Conservation (phyloP, 2,888 invertebrate genomes). For the Aethes cnicana region DNA sequence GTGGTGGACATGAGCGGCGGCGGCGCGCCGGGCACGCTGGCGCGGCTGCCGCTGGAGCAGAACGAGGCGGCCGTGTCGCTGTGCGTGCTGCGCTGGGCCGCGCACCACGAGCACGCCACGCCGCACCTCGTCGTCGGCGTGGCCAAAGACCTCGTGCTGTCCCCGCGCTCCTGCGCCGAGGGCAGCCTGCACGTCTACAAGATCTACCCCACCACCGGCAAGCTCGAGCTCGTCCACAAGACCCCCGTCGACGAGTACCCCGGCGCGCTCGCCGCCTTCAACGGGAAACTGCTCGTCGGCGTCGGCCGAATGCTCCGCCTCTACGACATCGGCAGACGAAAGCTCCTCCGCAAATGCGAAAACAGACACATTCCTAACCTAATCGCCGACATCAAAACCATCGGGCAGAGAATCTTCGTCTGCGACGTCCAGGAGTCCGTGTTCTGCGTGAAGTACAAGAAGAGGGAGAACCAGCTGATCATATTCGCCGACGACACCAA, state of each 20-base stretch:
- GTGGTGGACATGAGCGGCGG: conserved; percentile 90
- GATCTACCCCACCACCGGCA: conserved; percentile 89
- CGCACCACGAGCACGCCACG: conserved; percentile 67
- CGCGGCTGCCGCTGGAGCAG: conserved; percentile 92
- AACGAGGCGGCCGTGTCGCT: conserved; percentile 97
- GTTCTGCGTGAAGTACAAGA: conserved; percentile 96
- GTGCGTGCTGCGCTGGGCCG: conserved; percentile 90
- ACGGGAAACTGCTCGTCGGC: conserved; percentile 95
- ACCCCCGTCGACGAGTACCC: conserved; percentile 97
- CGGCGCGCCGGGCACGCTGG: conserved; percentile 87
- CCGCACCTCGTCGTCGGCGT: conserved; percentile 92
- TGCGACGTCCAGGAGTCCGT: conserved; percentile 98
- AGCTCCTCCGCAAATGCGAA: conserved; percentile 97
- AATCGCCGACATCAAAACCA: conserved; percentile 95
- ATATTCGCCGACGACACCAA: conserved; percentile 99
- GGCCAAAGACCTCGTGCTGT: conserved; percentile 93
- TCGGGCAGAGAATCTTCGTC: conserved; percentile 96
- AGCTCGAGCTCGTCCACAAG: conserved; percentile 95
- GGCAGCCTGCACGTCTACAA: conserved; percentile 95
- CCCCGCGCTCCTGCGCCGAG: conserved; percentile 90
- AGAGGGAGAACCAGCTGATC: conserved; percentile 97
- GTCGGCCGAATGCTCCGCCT: conserved; percentile 95
- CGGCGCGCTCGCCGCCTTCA: conserved; percentile 93
- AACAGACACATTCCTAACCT: conserved; percentile 98
- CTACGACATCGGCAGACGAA: conserved; percentile 96